Evolutionary conservation across 2,113 vertebrate species (phyloP), one percentile per base, ranked within the genome.

Genomic region (Onychorhynchus coronatus): DNA sequence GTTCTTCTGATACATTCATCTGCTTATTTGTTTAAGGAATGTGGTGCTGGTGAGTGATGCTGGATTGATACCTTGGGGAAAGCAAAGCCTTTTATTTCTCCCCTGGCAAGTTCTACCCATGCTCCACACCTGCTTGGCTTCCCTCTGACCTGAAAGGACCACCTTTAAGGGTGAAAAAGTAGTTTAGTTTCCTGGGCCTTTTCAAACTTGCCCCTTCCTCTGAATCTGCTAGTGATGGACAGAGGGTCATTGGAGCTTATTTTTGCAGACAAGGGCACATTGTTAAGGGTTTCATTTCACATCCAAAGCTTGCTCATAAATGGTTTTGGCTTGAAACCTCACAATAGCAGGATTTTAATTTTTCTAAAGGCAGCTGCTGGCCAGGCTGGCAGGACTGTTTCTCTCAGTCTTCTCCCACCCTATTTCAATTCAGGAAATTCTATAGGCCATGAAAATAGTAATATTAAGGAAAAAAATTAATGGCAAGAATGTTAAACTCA

Each of bases 81-180:
- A 84, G 22, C 28, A 65, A 81, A 84, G 65, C 63, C 55, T 58
- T 94, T 44, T 65, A 37, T 85, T 96, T 92, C 73, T 82, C 91
- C 78, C 74, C 87, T 84, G 91, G 86, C 95, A 5, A 76, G 74
- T 46, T 35, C 27, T 67, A 59, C 39, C 65, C 58, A 9, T 37
- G 52, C 33, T 90, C 12, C 59, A 75, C 58, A 73, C 59, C 70
- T 65, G 47, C 9, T 0, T 44, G 39, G 39, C 78, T 95, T 93
- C 80, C 35, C 37, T 77, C 59, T 96, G 95, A 95, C 93, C 94
- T 88, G 87, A 94, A 96, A 96, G 86, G 93, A 95, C 93, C 95
- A 97, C 95, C 96, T 97, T 92, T 93, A 97, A 93, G 85, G 73
- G 91, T 82, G 71, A 92, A 83, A 80, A 90, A 81, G 65, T 20